phyloP scores from a whole-genome alignment of 2,888 invertebrate species.

The Frankliniella intonsa region DNA sequence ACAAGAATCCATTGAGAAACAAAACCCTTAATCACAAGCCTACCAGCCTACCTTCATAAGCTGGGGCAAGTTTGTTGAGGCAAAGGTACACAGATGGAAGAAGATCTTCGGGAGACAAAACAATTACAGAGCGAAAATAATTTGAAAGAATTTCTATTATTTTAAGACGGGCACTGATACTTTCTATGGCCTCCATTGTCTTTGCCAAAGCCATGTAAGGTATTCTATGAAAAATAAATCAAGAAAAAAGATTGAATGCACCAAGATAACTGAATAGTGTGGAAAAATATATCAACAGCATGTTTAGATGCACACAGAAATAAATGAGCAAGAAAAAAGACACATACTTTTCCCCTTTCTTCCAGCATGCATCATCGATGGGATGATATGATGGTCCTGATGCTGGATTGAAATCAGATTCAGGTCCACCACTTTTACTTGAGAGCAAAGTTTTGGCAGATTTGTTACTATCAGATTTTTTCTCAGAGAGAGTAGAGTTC shows the following conservation, averaged over 20 bases:
- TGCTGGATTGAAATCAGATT: slow-evolving; percentile 63
- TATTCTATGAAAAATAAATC: slow-evolving; percentile 55
- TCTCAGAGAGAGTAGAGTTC: background rate
- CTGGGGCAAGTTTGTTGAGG: slow-evolving; percentile 92
- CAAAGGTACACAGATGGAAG: slow-evolving; percentile 88
- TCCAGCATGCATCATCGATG: slow-evolving; percentile 77
- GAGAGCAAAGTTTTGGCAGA: slow-evolving; percentile 15
- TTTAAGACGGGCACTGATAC: slow-evolving; percentile 75
- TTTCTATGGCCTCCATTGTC: slow-evolving; percentile 88
- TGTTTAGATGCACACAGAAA: slow-evolving; percentile 30
- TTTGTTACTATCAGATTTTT: slow-evolving; percentile 36
- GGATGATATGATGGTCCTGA: slow-evolving; percentile 69
- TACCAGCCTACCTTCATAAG: slow-evolving; percentile 78
- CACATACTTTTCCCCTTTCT: slow-evolving; percentile 61
- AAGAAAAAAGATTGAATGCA: background rate
- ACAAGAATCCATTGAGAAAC: too few relatives aligned
- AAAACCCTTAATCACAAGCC: too few relatives aligned
- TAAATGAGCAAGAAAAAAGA: slow-evolving; percentile 4
- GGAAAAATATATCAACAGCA: slow-evolving; percentile 16
- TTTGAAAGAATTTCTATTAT: slow-evolving; percentile 89
- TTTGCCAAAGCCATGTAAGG: slow-evolving; percentile 89
- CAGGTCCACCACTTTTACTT: slow-evolving; percentile 34
- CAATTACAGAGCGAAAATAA: slow-evolving; percentile 85
- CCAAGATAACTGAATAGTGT: background rate
- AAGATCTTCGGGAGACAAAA: slow-evolving; percentile 83